Conservation (phyloP, 2,113 vertebrate genomes). For the Pongo pygmaeus region DNA sequence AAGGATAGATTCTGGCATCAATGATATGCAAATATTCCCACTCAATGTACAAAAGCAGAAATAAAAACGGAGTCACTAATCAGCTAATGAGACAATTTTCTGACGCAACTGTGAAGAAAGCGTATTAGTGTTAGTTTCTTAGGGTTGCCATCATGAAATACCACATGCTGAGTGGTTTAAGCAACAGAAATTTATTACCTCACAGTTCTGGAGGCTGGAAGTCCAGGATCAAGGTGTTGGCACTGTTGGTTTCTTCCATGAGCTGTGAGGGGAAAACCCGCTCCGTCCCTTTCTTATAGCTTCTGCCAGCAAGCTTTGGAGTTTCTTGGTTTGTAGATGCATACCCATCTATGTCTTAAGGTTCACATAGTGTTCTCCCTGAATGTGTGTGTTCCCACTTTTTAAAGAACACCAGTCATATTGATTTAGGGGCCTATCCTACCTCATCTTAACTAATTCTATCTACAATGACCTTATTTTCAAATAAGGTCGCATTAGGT, state of each 20-base stretch:
- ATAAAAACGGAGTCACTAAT: background rate
- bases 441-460: background rate
- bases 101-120: background rate
- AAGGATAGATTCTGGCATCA: background rate
- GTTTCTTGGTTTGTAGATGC: background rate
- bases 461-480: background rate
- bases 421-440: accelerated
- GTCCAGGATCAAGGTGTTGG: background rate
- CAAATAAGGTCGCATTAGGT: background rate
- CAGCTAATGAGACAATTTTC: background rate
- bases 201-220: background rate
- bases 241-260: background rate
- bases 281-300: background rate
- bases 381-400: background rate
- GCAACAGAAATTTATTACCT: background rate
- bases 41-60: background rate
- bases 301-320: background rate
- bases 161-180: background rate
- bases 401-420: background rate
- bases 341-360: background rate
- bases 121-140: background rate
- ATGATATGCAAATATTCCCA: background rate
- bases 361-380: background rate
- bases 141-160: background rate
- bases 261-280: background rate